These are phyloP conservation scores for Poeciliopsis gracilis DNA, from an alignment of 2,797 vertebrate species.

Conservation along the genomic window DNA sequence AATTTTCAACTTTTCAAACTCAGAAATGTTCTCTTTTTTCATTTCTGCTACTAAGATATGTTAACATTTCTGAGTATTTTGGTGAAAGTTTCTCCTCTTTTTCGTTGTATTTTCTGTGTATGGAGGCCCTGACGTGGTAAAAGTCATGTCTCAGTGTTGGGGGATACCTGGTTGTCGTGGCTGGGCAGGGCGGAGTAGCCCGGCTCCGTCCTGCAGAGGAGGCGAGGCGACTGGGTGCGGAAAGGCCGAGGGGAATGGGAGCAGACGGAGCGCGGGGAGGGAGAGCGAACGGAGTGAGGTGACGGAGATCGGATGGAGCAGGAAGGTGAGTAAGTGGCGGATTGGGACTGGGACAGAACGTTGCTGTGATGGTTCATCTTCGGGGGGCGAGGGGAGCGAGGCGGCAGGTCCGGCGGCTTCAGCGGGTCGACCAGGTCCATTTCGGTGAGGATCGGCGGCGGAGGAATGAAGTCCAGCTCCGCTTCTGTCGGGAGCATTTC, in stretches of 20 bases:
- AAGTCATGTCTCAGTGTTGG: too few relatives aligned
- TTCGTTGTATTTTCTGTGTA: too few relatives aligned
- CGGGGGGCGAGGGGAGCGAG: slow-evolving; percentile 76
- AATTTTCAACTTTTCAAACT: too few relatives aligned
- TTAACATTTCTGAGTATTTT: too few relatives aligned
- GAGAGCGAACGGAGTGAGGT: slow-evolving; percentile 73
- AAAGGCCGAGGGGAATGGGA: slow-evolving; percentile 79
- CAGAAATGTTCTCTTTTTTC: too few relatives aligned
- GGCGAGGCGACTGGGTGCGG: slow-evolving; percentile 74
- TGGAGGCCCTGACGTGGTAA: too few relatives aligned
- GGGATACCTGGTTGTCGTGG: slow-evolving; percentile 78
- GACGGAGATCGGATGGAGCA: slow-evolving; percentile 77
- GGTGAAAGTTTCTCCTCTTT: too few relatives aligned
- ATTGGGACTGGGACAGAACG: slow-evolving; percentile 66
- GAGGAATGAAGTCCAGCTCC: slow-evolving; percentile 77
- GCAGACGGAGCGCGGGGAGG: slow-evolving; percentile 77
- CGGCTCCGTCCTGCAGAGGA: slow-evolving; percentile 72
- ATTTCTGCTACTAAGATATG: too few relatives aligned
- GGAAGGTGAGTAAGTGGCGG: slow-evolving; percentile 72
- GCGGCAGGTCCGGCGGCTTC: slow-evolving; percentile 78
- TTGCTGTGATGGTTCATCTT: slow-evolving; percentile 78
- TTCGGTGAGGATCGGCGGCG: slow-evolving; percentile 76
- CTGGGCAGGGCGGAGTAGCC: slow-evolving; percentile 79
- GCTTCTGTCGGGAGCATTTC: slow-evolving; percentile 63
- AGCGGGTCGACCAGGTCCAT: slow-evolving; percentile 75